phyloP scores from a whole-genome alignment of 2,113 vertebrate species.

The Paradisaea rubra region DNA sequence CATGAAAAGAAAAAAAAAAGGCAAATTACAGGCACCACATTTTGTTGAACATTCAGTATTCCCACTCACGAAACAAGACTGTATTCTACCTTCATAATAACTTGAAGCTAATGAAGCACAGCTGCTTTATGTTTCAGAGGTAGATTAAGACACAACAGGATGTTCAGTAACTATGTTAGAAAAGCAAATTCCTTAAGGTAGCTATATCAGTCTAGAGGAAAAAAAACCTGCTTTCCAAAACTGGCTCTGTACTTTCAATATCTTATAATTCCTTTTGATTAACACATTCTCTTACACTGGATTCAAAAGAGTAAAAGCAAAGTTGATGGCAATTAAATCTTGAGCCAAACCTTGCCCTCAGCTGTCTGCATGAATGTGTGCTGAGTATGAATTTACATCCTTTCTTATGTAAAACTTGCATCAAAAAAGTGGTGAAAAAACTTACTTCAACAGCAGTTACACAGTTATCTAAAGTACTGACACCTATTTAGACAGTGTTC shows the following conservation, averaged over 20 bases:
- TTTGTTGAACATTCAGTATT: conserved; percentile 8
- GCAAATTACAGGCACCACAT: background rate
- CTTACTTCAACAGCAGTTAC: background rate
- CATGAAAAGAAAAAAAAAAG: background rate
- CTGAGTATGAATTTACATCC: background rate
- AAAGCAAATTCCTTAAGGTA: conserved; percentile 2
- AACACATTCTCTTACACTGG: background rate
- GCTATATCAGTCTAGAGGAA: background rate
- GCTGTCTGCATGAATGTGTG: background rate
- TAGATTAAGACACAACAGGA: conserved; percentile 40
- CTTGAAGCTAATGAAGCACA: conserved; percentile 39
- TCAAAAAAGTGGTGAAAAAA: background rate
- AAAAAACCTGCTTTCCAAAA: background rate
- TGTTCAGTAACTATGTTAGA: background rate
- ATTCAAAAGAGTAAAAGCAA: background rate
- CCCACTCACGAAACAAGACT: background rate
- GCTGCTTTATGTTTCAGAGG: conserved; percentile 24
- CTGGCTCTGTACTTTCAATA: background rate
- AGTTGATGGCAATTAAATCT: background rate
- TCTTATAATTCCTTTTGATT: background rate
- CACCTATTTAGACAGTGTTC: background rate
- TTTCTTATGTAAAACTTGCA: background rate
- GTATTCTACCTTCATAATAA: conserved; percentile 8
- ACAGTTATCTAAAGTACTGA: background rate
- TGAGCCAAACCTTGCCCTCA: background rate